Evolutionary conservation across 2,113 vertebrate genomes (phyloP).

Genomic region (Recurvirostra avosetta): DNA sequence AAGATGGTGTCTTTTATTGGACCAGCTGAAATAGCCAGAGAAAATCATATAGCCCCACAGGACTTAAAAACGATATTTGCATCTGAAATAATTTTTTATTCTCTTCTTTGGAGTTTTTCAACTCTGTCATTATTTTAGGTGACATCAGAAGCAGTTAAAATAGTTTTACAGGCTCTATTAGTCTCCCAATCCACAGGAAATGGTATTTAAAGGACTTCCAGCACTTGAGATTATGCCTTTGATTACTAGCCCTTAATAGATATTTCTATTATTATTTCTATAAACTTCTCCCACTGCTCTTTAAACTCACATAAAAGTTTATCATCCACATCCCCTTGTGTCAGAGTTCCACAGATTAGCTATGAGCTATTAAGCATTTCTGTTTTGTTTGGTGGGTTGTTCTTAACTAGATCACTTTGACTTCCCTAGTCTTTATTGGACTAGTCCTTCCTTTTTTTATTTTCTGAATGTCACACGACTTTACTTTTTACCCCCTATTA

Average conservation of each 20-base stretch:
- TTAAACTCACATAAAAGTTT: background rate
- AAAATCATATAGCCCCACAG: background rate
- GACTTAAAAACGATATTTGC: background rate
- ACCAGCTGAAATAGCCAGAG: background rate
- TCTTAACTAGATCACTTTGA: background rate
- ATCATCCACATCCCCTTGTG: background rate
- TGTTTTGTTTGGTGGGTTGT: accelerated
- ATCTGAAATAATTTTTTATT: background rate
- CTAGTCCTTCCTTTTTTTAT: background rate
- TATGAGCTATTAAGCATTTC: background rate
- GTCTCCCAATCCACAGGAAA: background rate
- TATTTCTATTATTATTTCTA: background rate
- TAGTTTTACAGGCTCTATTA: background rate
- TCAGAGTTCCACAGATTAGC: background rate
- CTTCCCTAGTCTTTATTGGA: background rate
- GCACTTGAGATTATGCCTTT: background rate
- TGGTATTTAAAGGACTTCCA: background rate
- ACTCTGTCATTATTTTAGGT: background rate
- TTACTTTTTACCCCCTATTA: background rate
- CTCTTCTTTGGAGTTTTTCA: background rate
- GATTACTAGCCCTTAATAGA: background rate
- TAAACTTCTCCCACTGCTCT: background rate
- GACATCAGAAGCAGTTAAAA: background rate
- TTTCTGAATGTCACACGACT: background rate
- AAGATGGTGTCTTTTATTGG: background rate